phyloP scores from a whole-genome alignment of 2,113 vertebrate genomes.

The Elephantulus edwardii region DNA sequence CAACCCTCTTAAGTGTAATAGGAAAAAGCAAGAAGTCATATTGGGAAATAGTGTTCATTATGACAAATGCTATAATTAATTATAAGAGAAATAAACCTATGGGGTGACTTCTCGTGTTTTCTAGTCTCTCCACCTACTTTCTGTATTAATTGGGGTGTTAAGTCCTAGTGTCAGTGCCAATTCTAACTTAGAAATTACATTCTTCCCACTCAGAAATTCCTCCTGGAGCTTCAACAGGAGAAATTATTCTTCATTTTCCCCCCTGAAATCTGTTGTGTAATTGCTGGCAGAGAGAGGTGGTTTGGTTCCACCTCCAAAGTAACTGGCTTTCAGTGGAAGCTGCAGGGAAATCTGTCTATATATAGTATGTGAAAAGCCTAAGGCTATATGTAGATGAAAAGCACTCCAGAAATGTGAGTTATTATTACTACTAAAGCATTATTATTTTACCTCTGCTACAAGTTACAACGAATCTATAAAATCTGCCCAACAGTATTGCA shows the following conservation, averaged over 20 bases:
- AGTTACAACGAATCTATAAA: slow-evolving; percentile 78
- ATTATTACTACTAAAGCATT: slow-evolving; percentile 83
- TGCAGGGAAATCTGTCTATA: slow-evolving; percentile 82
- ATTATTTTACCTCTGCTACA: slow-evolving; percentile 81
- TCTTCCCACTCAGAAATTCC: slow-evolving; percentile 68
- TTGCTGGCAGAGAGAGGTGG: slow-evolving; percentile 60
- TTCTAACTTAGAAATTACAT: slow-evolving; percentile 60
- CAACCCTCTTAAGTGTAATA: slow-evolving; percentile 29
- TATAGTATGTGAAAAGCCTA: slow-evolving; percentile 81
- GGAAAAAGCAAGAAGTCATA: slow-evolving; percentile 55
- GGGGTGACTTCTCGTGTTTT: slow-evolving; percentile 6
- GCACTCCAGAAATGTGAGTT: slow-evolving; percentile 77
- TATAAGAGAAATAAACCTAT: slow-evolving; percentile 54
- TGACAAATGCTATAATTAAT: slow-evolving; percentile 66
- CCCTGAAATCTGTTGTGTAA: slow-evolving; percentile 73
- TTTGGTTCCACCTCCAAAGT: slow-evolving; percentile 75
- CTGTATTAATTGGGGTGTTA: slow-evolving; percentile 65
- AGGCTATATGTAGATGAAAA: slow-evolving; percentile 79
- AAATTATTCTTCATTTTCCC: slow-evolving; percentile 69
- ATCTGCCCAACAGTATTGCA: slow-evolving; percentile 72
- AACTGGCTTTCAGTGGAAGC: slow-evolving; percentile 68
- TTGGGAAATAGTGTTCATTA: slow-evolving; percentile 71
- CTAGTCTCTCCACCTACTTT: slow-evolving; percentile 66
- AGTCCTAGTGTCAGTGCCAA: slow-evolving; percentile 70
- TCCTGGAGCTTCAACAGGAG: slow-evolving; percentile 58